Evolutionary conservation across 2,888 invertebrate species (phyloP).

Genomic region (Agrotis clavis): DNA sequence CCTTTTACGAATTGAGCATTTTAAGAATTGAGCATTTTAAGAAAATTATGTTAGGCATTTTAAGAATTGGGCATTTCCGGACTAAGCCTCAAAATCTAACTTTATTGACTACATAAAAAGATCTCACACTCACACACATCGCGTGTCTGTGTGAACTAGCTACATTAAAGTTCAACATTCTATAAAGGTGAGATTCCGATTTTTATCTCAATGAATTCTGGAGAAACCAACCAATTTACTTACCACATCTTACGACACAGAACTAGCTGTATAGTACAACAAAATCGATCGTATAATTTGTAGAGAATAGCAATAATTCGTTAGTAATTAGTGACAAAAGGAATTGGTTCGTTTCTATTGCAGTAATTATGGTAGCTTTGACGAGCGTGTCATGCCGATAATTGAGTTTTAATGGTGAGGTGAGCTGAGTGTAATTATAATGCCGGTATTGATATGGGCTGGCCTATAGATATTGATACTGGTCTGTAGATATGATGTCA

Average conservation of each 20-base stretch:
- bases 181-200: no score
- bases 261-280: slow-evolving; percentile 7
- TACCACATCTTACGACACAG: not conserved
- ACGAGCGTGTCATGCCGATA: slow-evolving; percentile 55
- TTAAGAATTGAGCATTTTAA: no score
- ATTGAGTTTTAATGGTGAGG: slow-evolving; percentile 62
- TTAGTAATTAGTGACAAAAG: slow-evolving; percentile 52
- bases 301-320: slow-evolving; percentile 59
- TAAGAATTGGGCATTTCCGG: no score
- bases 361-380: slow-evolving; percentile 57
- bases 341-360: slow-evolving; percentile 44
- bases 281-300: slow-evolving; percentile 51
- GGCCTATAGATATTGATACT: slow-evolving; percentile 8
- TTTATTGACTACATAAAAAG: no score
- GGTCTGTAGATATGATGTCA: not conserved
- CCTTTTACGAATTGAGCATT: no score
- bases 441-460: slow-evolving; percentile 19
- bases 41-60: no score
- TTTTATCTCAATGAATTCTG: not conserved
- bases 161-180: no score
- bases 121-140: no score
- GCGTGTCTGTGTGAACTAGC: no score
- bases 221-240: not conserved
- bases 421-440: slow-evolving; percentile 50
- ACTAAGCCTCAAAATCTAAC: no score